Evolutionary conservation across 2,797 vertebrate species (phyloP), one percentile per base, ranked within the genome.

Genomic region (Leptoclinus maculatus): DNA sequence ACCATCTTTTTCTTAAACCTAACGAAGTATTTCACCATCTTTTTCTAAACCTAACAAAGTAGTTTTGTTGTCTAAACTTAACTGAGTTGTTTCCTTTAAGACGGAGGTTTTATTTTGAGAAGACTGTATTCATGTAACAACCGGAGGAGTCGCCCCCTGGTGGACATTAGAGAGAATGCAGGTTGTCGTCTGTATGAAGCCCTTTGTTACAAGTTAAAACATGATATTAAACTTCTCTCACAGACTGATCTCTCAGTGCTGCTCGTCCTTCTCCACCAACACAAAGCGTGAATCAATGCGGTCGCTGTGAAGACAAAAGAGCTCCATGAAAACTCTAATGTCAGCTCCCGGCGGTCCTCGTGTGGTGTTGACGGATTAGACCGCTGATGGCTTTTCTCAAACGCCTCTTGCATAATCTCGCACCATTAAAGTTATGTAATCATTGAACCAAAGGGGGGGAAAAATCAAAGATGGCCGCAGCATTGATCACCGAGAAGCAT

Each of bases 401-500:
- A 82, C 70, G 21, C 83, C 49, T 82, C 88, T 90, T 90, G 90
- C 89, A 80, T 93, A 89, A 93, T 88, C 76, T 78, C 1, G 38
- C 81, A 80, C 66, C 84, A 66, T 86, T 89, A 83, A 66, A 74
- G 69, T 92, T 91, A 86, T 83, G 80, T 90, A 87, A 94, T 88
- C 89, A 94, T 93, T 67, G 85, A 93, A 58, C 56, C 67, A 83
- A 49, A 27, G 72, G 49, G 62, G 75, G 78, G 78, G 83, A 39
- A 78, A 85, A 2, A 34, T 34, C 32, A 34, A 34, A 7, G 32
- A 34, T 34, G 7, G 32, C 85, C 36, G 80, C 83, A 57, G 74
- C 73, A 95, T 94, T 74, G 91, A 95, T 90, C 80, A 21, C 73
- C 71, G 59, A 2, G 59, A 86, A 82, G 89, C 82, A 43, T 89